Percentiles rank a stretch among this genome's conserved stretches.
Conservation (phyloP, 2,113 vertebrate genomes). For the Apistogramma diplotaenia region DNA sequence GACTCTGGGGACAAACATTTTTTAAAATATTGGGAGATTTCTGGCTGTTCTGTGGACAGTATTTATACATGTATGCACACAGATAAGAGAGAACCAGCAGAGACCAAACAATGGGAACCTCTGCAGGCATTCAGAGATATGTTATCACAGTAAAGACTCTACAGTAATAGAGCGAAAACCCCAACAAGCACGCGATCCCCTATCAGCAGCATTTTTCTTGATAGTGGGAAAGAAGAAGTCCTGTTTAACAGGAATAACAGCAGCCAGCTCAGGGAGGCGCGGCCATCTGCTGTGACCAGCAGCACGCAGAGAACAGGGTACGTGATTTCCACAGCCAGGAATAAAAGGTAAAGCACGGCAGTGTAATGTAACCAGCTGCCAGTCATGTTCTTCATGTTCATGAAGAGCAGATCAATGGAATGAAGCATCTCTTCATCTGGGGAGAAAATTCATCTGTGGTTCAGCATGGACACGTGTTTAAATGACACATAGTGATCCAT, state of each 20-base stretch:
- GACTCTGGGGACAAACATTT: background rate
- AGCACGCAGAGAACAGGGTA: too few species aligned
- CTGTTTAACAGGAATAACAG: background rate
- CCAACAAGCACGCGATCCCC: background rate
- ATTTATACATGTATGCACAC: background rate
- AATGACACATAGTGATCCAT: background rate
- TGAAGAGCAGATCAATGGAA: too few species aligned
- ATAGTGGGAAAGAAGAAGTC: background rate
- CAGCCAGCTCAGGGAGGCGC: background rate
- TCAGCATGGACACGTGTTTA: background rate
- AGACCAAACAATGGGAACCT: background rate
- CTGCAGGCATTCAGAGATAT: background rate
- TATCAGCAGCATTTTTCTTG: background rate
- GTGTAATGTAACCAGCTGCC: too few species aligned
- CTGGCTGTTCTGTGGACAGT: background rate
- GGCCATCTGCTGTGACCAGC: too few species aligned
- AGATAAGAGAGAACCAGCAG: background rate
- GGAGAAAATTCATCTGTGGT: background rate
- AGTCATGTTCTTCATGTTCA: too few species aligned
- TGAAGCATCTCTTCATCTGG: background rate
- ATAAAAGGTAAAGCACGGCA: too few species aligned
- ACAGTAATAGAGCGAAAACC: background rate
- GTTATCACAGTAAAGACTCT: background rate
- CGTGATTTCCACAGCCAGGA: too few species aligned
- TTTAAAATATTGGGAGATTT: background rate